phyloP scores from a whole-genome alignment of 2,888 invertebrate genomes.

The Cryptophagus acutangulus region DNA sequence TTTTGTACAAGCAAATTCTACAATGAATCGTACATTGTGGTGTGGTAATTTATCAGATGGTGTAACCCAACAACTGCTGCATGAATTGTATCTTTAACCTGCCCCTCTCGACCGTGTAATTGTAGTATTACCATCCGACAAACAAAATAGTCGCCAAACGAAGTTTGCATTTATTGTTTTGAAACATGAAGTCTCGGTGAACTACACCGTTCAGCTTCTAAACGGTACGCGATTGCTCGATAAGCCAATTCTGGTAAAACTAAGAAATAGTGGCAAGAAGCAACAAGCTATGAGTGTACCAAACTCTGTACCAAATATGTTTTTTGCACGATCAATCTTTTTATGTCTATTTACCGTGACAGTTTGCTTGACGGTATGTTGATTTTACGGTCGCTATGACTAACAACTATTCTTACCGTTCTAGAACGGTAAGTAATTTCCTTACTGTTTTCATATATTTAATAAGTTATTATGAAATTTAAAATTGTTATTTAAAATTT shows the following conservation, averaged over 20 bases:
- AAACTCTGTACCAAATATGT: too few species aligned
- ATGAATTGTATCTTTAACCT: constrained; percentile 80
- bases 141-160: constrained; percentile 63
- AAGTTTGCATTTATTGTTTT: constrained; percentile 75
- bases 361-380: too few species aligned
- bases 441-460: too few species aligned
- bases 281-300: too few species aligned
- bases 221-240: constrained; percentile 66
- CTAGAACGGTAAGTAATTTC: too few species aligned
- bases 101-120: constrained; percentile 74
- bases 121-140: constrained; percentile 73
- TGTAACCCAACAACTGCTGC: constrained; percentile 74
- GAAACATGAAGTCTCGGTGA: constrained; percentile 68
- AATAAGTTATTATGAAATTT: too few species aligned
- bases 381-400: too few species aligned
- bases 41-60: constrained; percentile 78
- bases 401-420: too few species aligned
- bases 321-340: too few species aligned
- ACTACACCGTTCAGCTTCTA: constrained; percentile 70
- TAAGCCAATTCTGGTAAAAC: constrained; percentile 52
- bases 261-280: constrained; percentile 28
- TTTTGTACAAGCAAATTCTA: too few species aligned
- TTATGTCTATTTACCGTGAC: too few species aligned
- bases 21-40: constrained; percentile 72
- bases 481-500: too few species aligned